Conservation (phyloP, 1,140 invertebrate genomes). For the Steinernema feltiae region DNA sequence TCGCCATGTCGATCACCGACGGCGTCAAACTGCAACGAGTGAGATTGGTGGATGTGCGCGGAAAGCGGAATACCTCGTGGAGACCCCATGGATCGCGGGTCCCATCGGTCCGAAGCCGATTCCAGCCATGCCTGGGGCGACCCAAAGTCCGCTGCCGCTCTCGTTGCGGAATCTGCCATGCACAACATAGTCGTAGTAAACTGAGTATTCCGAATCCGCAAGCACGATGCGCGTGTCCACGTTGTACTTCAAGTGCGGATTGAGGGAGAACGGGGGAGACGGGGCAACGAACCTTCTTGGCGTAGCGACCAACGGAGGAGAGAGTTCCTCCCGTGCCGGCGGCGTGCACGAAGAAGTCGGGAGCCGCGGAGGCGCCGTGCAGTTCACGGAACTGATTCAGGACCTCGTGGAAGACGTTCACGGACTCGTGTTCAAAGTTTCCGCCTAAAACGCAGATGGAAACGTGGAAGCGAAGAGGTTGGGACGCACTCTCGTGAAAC, state of each 20-base stretch:
- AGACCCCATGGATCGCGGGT: constrained; percentile 27
- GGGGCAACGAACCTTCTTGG: too few species aligned
- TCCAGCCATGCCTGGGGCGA: constrained; percentile 42
- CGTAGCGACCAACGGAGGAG: constrained; percentile 45
- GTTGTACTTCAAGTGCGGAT: too few species aligned
- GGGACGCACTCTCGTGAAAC: constrained; percentile 37
- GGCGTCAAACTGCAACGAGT: constrained; percentile 33
- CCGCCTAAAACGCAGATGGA: constrained; percentile 21
- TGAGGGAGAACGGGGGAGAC: too few species aligned
- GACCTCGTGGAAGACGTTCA: constrained; percentile 46
- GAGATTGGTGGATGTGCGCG: too few species aligned
- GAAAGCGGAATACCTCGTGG: constrained; percentile 33
- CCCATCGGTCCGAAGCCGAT: constrained; percentile 40
- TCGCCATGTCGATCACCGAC: constrained; percentile 38
- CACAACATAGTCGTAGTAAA: constrained; percentile 47
- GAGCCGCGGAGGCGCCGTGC: neutral
- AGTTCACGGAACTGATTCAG: constrained; percentile 29
- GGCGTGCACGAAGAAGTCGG: constrained; percentile 41
- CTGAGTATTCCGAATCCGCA: constrained; percentile 40
- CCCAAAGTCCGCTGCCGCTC: constrained; percentile 29
- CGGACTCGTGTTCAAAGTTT: constrained; percentile 21
- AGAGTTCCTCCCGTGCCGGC: constrained; percentile 46
- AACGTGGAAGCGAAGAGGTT: neutral
- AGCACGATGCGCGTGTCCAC: constrained; percentile 36
- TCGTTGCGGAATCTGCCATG: constrained; percentile 36